Evolutionary conservation across 1,140 invertebrate species (phyloP).

Genomic region (Neelides sp.): DNA sequence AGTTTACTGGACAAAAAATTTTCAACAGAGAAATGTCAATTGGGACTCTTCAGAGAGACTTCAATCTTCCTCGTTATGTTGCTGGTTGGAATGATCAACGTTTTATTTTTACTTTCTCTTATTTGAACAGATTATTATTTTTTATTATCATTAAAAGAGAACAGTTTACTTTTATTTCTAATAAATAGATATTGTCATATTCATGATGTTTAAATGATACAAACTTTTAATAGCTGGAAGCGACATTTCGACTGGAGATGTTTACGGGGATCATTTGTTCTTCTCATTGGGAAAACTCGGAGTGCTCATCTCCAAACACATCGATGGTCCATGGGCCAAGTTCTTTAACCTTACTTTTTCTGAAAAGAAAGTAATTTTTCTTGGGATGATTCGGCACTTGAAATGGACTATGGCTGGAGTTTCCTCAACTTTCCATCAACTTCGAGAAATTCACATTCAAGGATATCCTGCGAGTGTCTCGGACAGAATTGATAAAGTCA

Average conservation of each 20-base stretch:
- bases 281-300: conserved; percentile 1
- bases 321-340: background rate
- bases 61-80: background rate
- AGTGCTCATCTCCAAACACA: background rate
- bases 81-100: background rate
- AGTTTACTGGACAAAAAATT: background rate
- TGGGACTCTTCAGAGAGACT: too few species aligned
- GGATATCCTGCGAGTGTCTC: conserved; percentile 5
- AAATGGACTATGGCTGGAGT: background rate
- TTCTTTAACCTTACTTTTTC: background rate
- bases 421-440: background rate
- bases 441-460: background rate
- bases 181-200: background rate
- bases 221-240: background rate
- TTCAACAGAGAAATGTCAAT: too few species aligned
- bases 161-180: too few species aligned
- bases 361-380: background rate
- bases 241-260: background rate
- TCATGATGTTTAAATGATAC: background rate
- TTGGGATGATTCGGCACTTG: background rate
- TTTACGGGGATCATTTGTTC: conserved; percentile 1
- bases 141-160: too few species aligned
- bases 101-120: background rate
- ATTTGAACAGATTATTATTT: background rate
- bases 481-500: background rate